These are phyloP conservation scores for Clarias magur DNA, from an alignment of 2,113 vertebrate genomes.

Conservation along the genomic window DNA sequence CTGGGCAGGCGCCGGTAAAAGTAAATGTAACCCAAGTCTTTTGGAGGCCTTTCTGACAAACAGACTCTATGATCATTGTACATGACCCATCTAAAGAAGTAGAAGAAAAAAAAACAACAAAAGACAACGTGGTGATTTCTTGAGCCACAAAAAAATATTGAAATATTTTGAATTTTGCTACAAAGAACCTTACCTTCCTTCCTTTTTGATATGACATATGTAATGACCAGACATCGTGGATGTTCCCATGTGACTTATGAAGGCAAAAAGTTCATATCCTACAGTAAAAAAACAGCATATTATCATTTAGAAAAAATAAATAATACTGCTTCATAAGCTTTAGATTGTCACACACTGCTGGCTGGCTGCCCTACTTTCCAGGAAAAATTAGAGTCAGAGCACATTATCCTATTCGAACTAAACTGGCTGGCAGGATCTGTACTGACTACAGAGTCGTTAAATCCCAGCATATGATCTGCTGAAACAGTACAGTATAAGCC, in stretches of 20 bases:
- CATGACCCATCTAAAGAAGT: conserved; percentile 89
- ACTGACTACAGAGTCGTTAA: background rate
- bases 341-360: background rate
- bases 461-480: background rate
- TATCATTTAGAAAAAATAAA: background rate
- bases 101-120: background rate
- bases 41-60: conserved; percentile 95
- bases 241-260: conserved; percentile 98
- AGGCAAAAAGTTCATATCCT: conserved; percentile 95
- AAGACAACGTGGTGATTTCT: background rate
- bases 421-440: background rate
- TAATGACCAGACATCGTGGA: conserved; percentile 99
- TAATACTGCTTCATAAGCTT: background rate
- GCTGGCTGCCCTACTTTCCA: background rate
- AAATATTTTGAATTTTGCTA: background rate
- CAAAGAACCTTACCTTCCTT: conserved; percentile 84
- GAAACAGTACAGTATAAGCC: background rate
- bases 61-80: conserved; percentile 98
- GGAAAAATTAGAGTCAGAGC: background rate
- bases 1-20: conserved; percentile 93
- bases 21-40: conserved; percentile 98
- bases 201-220: conserved; percentile 96
- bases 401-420: background rate
- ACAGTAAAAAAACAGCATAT: conserved; percentile 39
- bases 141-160: background rate